A percentile compares a stretch with the other conserved stretches of the same genome.
phyloP scores from a whole-genome alignment of 92 coral and sea anemone species.

The Palythoa heliodiscus region DNA sequence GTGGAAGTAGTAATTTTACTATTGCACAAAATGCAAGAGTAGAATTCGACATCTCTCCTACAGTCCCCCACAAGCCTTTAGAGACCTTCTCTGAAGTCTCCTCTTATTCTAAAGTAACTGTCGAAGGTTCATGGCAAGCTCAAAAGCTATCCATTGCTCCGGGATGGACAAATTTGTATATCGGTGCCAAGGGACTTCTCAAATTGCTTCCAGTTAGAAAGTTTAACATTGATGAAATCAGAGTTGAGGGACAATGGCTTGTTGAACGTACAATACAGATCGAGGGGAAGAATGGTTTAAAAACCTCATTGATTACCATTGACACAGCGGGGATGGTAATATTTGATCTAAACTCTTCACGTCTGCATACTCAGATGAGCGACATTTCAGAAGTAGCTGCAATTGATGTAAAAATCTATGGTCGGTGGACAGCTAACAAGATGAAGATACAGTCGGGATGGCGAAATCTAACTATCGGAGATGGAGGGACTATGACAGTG shows the following conservation, averaged over 20 bases:
- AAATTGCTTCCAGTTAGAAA: slow-evolving; percentile 10
- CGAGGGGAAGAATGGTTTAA: neutral
- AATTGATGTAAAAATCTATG: slow-evolving; percentile 36
- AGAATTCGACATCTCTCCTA: slow-evolving; percentile 2
- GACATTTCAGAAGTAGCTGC: slow-evolving; percentile 30
- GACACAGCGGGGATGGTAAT: neutral
- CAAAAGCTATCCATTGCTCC: slow-evolving; percentile 69
- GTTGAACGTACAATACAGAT: slow-evolving; percentile 30
- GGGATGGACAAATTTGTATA: slow-evolving; percentile 60
- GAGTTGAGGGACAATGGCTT: slow-evolving; percentile 4
- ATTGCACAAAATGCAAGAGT: slow-evolving; percentile 28
- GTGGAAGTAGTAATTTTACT: slow-evolving; percentile 15
- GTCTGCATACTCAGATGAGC: neutral
- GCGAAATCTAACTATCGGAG: slow-evolving; percentile 37
- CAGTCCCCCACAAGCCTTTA: slow-evolving; percentile 20
- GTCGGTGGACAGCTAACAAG: slow-evolving; percentile 32
- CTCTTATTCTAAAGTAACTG: slow-evolving; percentile 17
- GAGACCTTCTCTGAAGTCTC: slow-evolving; percentile 5
- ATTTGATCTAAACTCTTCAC: slow-evolving; percentile 6
- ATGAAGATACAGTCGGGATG: slow-evolving; percentile 45
- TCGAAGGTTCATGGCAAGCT: slow-evolving; percentile 66
- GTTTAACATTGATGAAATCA: slow-evolving; percentile 27
- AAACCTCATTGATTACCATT: neutral
- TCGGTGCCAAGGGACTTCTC: slow-evolving; percentile 8
- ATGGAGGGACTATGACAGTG: slow-evolving; percentile 30